Evolutionary conservation across 1,140 invertebrate genomes (phyloP), one percentile per base, ranked within the genome.

Genomic region (Mycetomoellerius zeteki): DNA sequence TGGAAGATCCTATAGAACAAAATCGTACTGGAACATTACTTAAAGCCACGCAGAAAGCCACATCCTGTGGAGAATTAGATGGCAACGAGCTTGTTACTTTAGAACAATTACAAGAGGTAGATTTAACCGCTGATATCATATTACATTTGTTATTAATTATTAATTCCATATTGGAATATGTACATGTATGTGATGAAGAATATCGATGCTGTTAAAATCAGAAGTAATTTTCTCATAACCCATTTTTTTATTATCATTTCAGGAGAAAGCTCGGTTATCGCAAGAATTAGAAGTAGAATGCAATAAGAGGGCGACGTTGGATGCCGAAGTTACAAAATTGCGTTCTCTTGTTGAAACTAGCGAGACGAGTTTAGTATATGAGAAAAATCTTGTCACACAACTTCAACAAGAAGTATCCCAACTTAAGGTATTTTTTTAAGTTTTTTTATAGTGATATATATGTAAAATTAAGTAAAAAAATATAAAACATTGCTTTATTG

Each of bases 91-190:
- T 92, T 67, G 33, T 16, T 12, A 73, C 86, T 52, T 67, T 92
- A 78, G 92, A 93, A 87, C 84, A 94, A 75, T 88, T 94, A 37
- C 84, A 93, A 86, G 91, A 94, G 89, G 94, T 94, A 89, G 21
- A 78, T 47, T 30, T 62, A 10, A 21, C 19, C 2, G 1, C 2
- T 62, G 16, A 69, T 50, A 10, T 0, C 33, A 21, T 65, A 52
- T 67, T 43, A 65, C 2, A 27, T 62, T 47, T 77, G 2, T 43
- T 54, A 65, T 50, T 67, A 37, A 52, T 54, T 37, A 43, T 37
- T 47, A 78, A n/a, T 69, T 24, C 33, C 10, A 10, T n/a, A 52
- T 47, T 77, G 1, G 2, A 62, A 43, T 76, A 76, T 14, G 0
- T 37, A 37, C 33, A n/a, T 64, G 2, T 27, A 4, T 72, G 0